These are phyloP conservation scores for Grantiella picta DNA, from an alignment of 2,113 vertebrate genomes.

Conservation along the genomic window DNA sequence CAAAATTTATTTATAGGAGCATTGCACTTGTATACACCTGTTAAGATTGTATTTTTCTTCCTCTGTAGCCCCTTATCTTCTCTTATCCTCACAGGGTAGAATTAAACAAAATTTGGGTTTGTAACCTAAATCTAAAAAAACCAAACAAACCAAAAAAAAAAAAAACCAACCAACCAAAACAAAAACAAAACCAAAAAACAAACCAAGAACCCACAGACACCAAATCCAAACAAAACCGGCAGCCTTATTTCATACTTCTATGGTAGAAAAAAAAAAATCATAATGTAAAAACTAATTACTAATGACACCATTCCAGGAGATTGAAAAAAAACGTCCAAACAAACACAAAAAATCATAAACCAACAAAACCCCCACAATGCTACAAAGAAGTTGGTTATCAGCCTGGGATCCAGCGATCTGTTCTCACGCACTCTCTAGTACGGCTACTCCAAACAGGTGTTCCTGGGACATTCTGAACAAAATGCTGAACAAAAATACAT, in stretches of 20 bases:
- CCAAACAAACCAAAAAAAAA: too few relatives aligned
- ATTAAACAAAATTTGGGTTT: neutral
- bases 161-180: too few relatives aligned
- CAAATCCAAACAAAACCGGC: neutral
- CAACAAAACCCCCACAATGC: neutral
- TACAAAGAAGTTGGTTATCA: neutral
- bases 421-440: neutral
- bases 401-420: neutral
- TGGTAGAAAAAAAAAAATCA: neutral
- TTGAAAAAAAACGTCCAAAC: neutral
- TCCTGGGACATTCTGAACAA: conserved; percentile 50
- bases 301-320: neutral
- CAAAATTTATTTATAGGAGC: neutral
- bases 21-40: neutral
- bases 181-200: too few relatives aligned
- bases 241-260: neutral
- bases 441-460: neutral
- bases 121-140: neutral
- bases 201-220: neutral
- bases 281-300: neutral
- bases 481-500: conserved; percentile 27
- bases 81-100: neutral
- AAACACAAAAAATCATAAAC: neutral
- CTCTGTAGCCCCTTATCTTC: neutral
- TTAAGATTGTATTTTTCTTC: neutral